Evolutionary conservation across 2,797 vertebrate genomes (phyloP).

Genomic region (Alosa sapidissima): DNA sequence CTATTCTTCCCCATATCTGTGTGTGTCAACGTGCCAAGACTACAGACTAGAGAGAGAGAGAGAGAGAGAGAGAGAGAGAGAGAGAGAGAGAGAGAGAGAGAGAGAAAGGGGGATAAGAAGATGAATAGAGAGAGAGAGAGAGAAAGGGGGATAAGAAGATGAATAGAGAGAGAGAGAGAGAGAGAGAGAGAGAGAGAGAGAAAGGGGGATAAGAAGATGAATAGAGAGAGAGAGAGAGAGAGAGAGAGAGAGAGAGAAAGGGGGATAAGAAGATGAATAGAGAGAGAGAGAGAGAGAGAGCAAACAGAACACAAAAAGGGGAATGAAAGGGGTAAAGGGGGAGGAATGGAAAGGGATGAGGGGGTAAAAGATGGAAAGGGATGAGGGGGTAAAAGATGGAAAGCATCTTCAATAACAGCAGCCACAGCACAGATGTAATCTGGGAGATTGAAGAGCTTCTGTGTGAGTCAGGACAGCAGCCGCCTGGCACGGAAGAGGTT

Average conservation of each 20-base stretch:
- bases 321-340: constrained; percentile 2
- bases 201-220: too few relatives aligned
- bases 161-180: too few relatives aligned
- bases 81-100: constrained; percentile 39
- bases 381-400: background rate
- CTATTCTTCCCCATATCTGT: constrained; percentile 22
- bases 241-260: constrained; percentile 24
- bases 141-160: too few relatives aligned
- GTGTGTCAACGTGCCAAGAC: constrained; percentile 13
- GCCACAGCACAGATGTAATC: constrained; percentile 20
- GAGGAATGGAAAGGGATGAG: constrained; percentile 24
- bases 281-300: constrained; percentile 27
- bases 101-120: too few relatives aligned
- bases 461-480: background rate
- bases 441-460: constrained; percentile 12
- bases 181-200: constrained; percentile 24
- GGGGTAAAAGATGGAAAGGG: background rate
- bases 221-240: constrained; percentile 26
- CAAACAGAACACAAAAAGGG: background rate
- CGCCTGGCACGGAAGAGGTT: background rate
- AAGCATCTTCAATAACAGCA: constrained; percentile 15
- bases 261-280: too few relatives aligned
- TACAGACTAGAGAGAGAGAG: constrained; percentile 21
- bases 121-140: constrained; percentile 24
- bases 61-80: constrained; percentile 10